Evolutionary conservation across 2,888 invertebrate genomes (phyloP).

Genomic region (Teinopalpus imperialis): DNA sequence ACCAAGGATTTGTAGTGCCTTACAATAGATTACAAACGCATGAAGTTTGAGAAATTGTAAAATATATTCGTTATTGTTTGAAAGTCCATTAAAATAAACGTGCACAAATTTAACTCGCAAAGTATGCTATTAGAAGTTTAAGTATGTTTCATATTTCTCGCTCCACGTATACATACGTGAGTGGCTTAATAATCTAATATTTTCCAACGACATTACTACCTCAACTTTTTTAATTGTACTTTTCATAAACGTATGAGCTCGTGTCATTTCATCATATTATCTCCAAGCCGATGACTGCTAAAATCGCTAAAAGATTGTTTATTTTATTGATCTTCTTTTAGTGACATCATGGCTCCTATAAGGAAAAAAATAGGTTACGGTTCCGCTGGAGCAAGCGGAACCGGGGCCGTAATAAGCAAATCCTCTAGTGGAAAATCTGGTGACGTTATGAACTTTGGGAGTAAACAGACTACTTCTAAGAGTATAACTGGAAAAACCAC

Average conservation of each 20-base stretch:
- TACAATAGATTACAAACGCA: not conserved
- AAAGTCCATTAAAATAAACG: conserved; percentile 2
- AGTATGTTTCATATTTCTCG: conserved; percentile 14
- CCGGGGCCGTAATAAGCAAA: conserved; percentile 38
- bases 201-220: no score
- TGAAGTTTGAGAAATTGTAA: not conserved
- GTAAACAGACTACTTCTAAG: conserved; percentile 28
- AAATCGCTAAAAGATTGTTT: not conserved
- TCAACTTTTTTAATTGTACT: no score
- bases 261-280: no score
- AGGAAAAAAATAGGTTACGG: conserved; percentile 49
- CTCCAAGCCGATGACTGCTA: no score
- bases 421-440: conserved; percentile 28
- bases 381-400: conserved; percentile 51
- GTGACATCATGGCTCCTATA: conserved; percentile 50
- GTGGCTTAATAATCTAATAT: not conserved
- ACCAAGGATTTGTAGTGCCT: not conserved
- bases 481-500: conserved; percentile 24
- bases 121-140: conserved; percentile 5
- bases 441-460: conserved; percentile 1
- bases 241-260: no score
- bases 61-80: conserved; percentile 9
- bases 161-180: not conserved
- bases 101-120: not conserved
- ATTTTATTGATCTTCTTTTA: conserved; percentile 6